Percentiles rank a stretch among this genome's conserved stretches.
These are phyloP conservation scores for Carcharodon carcharias DNA, from an alignment of 2,797 vertebrate species.

Conservation along the genomic window DNA sequence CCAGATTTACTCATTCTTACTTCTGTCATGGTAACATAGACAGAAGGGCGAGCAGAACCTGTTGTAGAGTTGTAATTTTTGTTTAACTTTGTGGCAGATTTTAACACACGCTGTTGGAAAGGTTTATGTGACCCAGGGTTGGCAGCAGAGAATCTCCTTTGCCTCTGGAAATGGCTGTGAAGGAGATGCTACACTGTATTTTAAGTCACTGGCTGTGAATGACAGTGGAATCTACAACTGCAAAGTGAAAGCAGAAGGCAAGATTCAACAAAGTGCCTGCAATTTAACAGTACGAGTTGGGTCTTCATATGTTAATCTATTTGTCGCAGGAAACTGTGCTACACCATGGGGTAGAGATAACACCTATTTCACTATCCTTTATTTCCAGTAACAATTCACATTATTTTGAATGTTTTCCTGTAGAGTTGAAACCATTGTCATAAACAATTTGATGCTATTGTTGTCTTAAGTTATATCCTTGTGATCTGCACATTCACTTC, in stretches of 20 bases:
- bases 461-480: neutral
- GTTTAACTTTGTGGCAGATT: neutral
- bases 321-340: neutral
- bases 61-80: neutral
- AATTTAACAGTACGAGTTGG: neutral
- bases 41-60: neutral
- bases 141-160: neutral
- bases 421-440: neutral
- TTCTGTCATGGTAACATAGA: neutral
- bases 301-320: neutral
- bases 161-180: neutral
- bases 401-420: neutral
- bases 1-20: neutral
- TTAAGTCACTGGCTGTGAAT: neutral
- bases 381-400: neutral
- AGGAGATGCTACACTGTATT: neutral
- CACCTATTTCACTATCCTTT: neutral
- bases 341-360: neutral
- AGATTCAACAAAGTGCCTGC: neutral
- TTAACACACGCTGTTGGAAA: neutral
- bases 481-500: neutral
- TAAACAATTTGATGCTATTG: neutral
- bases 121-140: neutral
- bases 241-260: neutral
- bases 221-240: constrained; percentile 22